Evolutionary conservation across 2,888 invertebrate species (phyloP), one percentile per base, ranked within the genome.

Genomic region (Kryphioiulus occultus): DNA sequence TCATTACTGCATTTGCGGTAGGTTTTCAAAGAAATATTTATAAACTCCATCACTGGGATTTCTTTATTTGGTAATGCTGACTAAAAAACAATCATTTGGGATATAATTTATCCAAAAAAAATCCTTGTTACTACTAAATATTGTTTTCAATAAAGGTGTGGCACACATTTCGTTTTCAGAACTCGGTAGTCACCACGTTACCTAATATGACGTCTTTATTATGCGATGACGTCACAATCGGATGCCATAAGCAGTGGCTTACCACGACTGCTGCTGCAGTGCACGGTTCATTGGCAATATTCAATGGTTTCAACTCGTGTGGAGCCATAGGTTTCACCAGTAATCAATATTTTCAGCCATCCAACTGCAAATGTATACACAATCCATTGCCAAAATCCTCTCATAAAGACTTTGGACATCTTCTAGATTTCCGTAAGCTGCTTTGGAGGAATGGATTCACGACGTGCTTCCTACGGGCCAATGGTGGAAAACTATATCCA

Each of bases 351-450:
- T 78, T 78, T 17, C 15, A 78, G 30, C 30, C 15, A 30, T 15
- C 78, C 78, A 4, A 78, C 30, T 78, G 30, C 30, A 78, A 78
- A 78, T 78, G 78, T 32, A 78, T 78, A 78, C 78, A 78, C 78
- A 78, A 78, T 30, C 15, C 26, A 78, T 78, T 15, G 78, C 30
- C 78, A 78, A 78, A 78, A 78, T 78, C 78, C 78, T 78, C 78
- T 78, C 78, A 78, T 78, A 78, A 78, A 78, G 78, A 78, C 78
- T 78, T 78, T 78, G 30, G 30, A 30, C 78, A 78, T 78, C 78
- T 78, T 78, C 78, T 17, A 32, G 78, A 78, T 78, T 78, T 78
- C 30, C 30, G 78, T 78, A 78, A 78, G 78, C 78, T 78, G 78
- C 78, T 78, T 78, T 78, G 5, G 15, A 78, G 30, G 15, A 30